Percentiles rank a stretch among this genome's conserved stretches.
phyloP scores from a whole-genome alignment of 2,888 invertebrate genomes.

The Gibbula magus region DNA sequence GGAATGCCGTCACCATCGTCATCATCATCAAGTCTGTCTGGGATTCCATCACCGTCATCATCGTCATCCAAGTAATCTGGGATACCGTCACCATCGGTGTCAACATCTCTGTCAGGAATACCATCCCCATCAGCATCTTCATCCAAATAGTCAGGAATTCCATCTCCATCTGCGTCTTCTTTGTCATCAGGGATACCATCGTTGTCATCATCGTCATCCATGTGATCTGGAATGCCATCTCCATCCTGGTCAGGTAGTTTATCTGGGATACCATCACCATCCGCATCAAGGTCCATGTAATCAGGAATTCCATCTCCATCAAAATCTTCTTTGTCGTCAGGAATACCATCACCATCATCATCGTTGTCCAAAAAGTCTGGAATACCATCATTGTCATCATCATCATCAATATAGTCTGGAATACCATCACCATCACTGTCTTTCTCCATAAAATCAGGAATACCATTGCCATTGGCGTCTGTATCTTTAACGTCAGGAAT shows the following conservation, averaged over 20 bases:
- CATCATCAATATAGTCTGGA: conserved; percentile 48
- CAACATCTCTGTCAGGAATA: conserved; percentile 59
- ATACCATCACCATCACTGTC: conserved; percentile 54
- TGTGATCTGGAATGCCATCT: conserved; percentile 66
- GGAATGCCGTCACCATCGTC: conserved; percentile 64
- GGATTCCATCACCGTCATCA: conserved; percentile 71
- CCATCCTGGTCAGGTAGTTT: conserved; percentile 66
- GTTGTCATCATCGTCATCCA: conserved; percentile 63
- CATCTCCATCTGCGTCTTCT: conserved; percentile 66
- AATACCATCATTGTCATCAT: conserved; percentile 60
- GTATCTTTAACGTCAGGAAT: conserved; percentile 61
- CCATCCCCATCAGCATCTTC: conserved; percentile 66
- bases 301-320: conserved; percentile 58
- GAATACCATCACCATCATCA: conserved; percentile 58
- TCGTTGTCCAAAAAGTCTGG: conserved; percentile 51
- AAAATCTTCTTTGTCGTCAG: conserved; percentile 54
- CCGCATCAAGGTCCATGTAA: conserved; percentile 56
- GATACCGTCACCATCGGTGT: conserved; percentile 71
- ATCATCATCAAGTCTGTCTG: conserved; percentile 65
- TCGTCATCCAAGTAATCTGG: conserved; percentile 65
- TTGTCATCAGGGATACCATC: conserved; percentile 67
- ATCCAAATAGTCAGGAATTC: conserved; percentile 64
- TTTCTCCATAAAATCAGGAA: conserved; percentile 44
- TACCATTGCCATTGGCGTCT: conserved; percentile 56
- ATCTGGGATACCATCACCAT: conserved; percentile 71